Evolutionary conservation across 2,113 vertebrate genomes (phyloP).

Genomic region (Tupaia chinensis): DNA sequence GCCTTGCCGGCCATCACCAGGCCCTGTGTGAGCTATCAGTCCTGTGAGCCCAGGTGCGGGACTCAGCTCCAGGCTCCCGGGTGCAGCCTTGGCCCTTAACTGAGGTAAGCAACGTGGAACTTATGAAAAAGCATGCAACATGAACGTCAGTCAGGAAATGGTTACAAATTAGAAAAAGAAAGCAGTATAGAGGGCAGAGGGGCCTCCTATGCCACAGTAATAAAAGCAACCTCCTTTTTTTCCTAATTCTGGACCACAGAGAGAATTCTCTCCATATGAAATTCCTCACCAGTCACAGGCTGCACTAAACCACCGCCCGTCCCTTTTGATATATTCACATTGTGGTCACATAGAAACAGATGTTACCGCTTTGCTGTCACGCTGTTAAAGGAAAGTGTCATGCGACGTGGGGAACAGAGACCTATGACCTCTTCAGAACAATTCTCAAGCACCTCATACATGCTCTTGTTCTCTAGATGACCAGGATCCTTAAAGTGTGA

Average conservation of each 20-base stretch:
- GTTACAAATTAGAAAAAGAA: conserved; percentile 83
- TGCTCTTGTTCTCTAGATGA: conserved; percentile 55
- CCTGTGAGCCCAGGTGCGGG: conserved; percentile 73
- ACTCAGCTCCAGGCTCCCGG: conserved; percentile 57
- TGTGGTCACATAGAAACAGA: conserved; percentile 65
- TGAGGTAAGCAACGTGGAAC: conserved; percentile 69
- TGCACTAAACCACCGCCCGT: conserved; percentile 47
- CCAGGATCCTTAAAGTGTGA: conserved; percentile 19
- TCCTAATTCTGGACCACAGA: conserved; percentile 81
- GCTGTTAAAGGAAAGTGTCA: conserved; percentile 63
- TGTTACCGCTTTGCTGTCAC: conserved; percentile 53
- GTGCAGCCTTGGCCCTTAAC: conserved; percentile 37
- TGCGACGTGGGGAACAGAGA: not conserved
- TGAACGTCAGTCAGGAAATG: conserved; percentile 77
- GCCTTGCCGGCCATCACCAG: conserved; percentile 67
- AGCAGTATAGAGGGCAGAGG: conserved; percentile 60
- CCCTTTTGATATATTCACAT: conserved; percentile 23
- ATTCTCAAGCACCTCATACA: conserved; percentile 23
- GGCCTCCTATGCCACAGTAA: conserved; percentile 82
- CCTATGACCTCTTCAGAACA: conserved; percentile 35
- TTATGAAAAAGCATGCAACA: conserved; percentile 67
- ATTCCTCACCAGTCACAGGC: conserved; percentile 61
- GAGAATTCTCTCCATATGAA: conserved; percentile 80
- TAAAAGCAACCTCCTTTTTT: conserved; percentile 83
- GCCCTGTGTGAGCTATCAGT: conserved; percentile 69